These are phyloP conservation scores for Tinea semifulvella DNA, from an alignment of 2,888 invertebrate genomes.

Conservation along the genomic window DNA sequence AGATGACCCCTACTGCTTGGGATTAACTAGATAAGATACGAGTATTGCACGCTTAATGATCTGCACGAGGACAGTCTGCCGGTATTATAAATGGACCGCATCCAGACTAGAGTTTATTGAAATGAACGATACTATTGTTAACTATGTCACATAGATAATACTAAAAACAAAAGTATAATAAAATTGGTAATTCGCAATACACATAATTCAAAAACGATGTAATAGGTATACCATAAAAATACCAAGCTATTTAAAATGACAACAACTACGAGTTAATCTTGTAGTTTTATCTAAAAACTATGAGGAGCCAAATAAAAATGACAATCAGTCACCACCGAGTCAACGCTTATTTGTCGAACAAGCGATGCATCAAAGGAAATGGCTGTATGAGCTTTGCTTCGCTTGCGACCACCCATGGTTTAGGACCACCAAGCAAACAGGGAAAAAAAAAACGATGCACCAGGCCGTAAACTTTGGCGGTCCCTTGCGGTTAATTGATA, in stretches of 20 bases:
- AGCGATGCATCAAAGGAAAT: conserved; percentile 17
- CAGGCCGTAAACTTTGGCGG: conserved; percentile 6
- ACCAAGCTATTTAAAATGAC: too few relatives aligned
- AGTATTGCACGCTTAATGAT: conserved; percentile 27
- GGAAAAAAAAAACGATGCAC: conserved; percentile 25
- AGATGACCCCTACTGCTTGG: conserved; percentile 20
- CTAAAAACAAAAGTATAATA: too few relatives aligned
- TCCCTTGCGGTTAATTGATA: conserved; percentile 8
- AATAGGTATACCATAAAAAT: too few relatives aligned
- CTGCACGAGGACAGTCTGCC: conserved; percentile 50
- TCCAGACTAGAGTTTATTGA: too few relatives aligned
- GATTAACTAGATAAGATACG: conserved; percentile 19
- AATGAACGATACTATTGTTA: too few relatives aligned
- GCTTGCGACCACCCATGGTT: conserved; percentile 41
- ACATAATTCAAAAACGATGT: too few relatives aligned
- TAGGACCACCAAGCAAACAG: conserved; percentile 31
- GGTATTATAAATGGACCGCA: conserved; percentile 56
- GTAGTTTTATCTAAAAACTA: too few relatives aligned
- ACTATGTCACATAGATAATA: too few relatives aligned
- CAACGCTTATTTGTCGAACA: conserved; percentile 11
- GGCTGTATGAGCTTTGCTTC: conserved; percentile 19
- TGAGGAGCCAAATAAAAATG: too few relatives aligned
- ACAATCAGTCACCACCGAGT: conserved; percentile 7
- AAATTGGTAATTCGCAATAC: too few relatives aligned
- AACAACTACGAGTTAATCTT: too few relatives aligned